phyloP scores from a whole-genome alignment of 92 coral and sea anemone genomes.

The Palythoa grandiflora region DNA sequence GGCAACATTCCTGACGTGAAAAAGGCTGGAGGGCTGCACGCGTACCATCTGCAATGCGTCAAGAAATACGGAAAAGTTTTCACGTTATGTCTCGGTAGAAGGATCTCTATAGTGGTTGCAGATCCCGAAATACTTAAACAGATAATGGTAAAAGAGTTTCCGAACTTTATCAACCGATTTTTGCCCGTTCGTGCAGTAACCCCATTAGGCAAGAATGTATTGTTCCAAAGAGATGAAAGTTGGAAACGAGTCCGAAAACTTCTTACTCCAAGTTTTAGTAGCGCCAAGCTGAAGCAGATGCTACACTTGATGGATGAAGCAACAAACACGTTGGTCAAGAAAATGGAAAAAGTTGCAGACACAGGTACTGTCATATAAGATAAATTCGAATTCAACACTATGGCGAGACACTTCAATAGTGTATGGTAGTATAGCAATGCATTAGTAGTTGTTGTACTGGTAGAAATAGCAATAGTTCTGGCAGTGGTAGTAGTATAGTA shows the following conservation, averaged over 20 bases:
- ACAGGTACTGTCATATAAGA: background rate
- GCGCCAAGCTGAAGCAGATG: slow-evolving; percentile 15
- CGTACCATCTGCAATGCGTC: background rate
- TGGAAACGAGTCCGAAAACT: slow-evolving; percentile 10
- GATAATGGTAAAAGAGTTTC: background rate
- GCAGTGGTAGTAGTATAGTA: too few species aligned
- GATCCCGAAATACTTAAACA: background rate
- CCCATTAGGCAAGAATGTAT: background rate
- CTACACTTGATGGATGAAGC: background rate
- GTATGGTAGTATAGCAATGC: too few species aligned
- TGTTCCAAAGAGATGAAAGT: background rate
- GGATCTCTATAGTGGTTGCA: background rate
- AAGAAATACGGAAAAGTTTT: background rate
- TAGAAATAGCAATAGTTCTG: too few species aligned
- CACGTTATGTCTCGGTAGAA: background rate
- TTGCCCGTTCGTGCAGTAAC: too few species aligned
- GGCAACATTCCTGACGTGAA: background rate
- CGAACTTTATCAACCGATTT: background rate
- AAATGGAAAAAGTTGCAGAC: background rate
- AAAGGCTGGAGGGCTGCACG: background rate
- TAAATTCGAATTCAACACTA: too few species aligned
- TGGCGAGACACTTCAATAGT: too few species aligned
- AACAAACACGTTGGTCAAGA: background rate
- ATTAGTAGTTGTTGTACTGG: too few species aligned
- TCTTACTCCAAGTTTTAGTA: slow-evolving; percentile 2